Percentiles rank a stretch among this genome's conserved stretches.
These are phyloP conservation scores for Augochlorella aurata DNA, from an alignment of 2,888 invertebrate species.

Conservation along the genomic window DNA sequence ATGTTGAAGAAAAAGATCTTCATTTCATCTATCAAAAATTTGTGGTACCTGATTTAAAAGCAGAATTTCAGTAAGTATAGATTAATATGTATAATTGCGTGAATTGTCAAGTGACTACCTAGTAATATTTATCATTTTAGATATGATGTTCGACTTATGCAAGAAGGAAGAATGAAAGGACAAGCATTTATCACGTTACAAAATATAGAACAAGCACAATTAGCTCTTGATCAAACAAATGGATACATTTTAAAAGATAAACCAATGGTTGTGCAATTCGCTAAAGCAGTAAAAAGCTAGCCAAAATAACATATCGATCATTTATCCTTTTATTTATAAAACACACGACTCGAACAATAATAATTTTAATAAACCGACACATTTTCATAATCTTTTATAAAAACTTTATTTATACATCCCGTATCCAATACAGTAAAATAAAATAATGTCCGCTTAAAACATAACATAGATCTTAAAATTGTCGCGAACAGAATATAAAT, in stretches of 20 bases:
- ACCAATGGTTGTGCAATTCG: constrained; percentile 96
- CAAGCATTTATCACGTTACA: constrained; percentile 96
- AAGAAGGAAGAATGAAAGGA: constrained; percentile 97
- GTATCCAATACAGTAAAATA: background rate
- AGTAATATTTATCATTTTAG: constrained; percentile 74
- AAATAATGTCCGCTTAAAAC: background rate
- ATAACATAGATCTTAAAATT: background rate
- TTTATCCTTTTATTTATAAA: constrained; percentile 17
- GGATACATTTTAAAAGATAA: constrained; percentile 93
- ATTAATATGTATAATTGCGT: background rate
- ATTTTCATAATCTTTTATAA: constrained; percentile 8
- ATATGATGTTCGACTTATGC: constrained; percentile 91
- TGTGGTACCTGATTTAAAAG: constrained; percentile 81
- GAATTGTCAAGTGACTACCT: background rate
- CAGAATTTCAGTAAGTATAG: constrained; percentile 68
- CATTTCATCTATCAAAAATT: constrained; percentile 90
- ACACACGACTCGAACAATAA: background rate
- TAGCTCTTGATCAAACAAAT: constrained; percentile 92
- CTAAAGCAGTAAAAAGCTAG: constrained; percentile 81
- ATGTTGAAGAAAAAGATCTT: constrained; percentile 89
- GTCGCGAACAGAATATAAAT: background rate
- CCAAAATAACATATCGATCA: background rate
- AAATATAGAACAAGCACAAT: constrained; percentile 86
- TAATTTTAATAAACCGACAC: constrained; percentile 35
- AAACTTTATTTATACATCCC: background rate